phyloP scores from a whole-genome alignment of 1,140 invertebrate genomes.

The Bicyclus anynana region DNA sequence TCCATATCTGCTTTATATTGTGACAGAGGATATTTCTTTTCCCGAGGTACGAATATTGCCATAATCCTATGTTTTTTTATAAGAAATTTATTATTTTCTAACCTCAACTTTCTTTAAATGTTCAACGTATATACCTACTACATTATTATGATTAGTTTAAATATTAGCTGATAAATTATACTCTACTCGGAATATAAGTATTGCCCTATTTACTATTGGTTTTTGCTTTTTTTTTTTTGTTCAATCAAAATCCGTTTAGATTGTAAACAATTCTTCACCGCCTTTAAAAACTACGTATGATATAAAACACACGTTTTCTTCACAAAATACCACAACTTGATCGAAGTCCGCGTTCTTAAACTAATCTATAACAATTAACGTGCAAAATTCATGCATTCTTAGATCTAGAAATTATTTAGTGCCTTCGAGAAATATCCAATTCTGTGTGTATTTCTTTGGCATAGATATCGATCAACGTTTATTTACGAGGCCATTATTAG shows the following conservation, averaged over 20 bases:
- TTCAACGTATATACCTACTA: too few species aligned
- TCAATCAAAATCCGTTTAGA: too few species aligned
- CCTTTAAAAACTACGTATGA: too few species aligned
- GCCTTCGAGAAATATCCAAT: neutral
- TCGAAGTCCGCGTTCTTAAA: neutral
- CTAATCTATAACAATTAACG: neutral
- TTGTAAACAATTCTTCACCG: too few species aligned
- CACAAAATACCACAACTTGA: neutral
- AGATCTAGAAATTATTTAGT: neutral
- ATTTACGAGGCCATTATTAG: constrained; percentile 21
- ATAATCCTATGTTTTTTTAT: neutral
- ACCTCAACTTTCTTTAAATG: too few species aligned
- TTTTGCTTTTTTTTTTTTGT: too few species aligned
- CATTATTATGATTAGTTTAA: too few species aligned
- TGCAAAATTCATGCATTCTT: constrained; percentile 25
- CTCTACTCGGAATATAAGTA: neutral
- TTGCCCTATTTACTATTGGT: neutral
- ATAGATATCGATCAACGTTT: constrained; percentile 21
- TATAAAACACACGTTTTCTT: too few species aligned
- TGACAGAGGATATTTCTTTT: constrained; percentile 19
- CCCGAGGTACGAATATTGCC: constrained; percentile 14
- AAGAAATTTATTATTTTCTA: neutral
- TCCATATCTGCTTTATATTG: constrained; percentile 18
- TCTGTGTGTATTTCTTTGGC: neutral
- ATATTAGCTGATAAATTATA: too few species aligned